Evolutionary conservation across 2,888 invertebrate genomes (phyloP).

Genomic region (Amphiduros pacificus): DNA sequence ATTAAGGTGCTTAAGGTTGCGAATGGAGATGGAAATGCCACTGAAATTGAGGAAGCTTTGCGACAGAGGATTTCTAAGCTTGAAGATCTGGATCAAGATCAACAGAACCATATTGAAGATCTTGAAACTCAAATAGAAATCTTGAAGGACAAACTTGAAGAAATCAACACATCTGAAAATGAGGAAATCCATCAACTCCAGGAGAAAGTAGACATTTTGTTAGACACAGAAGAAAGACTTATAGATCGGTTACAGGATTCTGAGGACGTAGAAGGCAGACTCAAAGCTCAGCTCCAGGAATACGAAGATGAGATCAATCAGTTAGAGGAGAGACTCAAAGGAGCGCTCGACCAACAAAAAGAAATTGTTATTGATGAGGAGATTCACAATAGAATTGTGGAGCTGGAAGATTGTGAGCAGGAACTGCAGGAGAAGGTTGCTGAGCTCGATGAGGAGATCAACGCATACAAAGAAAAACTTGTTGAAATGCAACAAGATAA

Average conservation of each 20-base stretch:
- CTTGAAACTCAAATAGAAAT: too few relatives aligned
- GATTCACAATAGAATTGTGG: too few relatives aligned
- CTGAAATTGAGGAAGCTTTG: background rate
- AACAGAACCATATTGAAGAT: too few relatives aligned
- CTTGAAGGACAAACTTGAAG: constrained; percentile 2
- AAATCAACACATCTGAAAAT: background rate
- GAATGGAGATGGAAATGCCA: background rate
- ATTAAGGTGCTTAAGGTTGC: too few relatives aligned
- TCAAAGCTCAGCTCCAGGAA: constrained; percentile 30
- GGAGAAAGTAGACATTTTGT: constrained; percentile 18
- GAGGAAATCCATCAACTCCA: constrained; percentile 11
- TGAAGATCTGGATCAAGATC: too few relatives aligned
- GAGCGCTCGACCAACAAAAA: background rate
- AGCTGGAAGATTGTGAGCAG: too few relatives aligned
- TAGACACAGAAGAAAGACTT: constrained; percentile 21
- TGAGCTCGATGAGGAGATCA: background rate
- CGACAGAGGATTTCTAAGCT: too few relatives aligned
- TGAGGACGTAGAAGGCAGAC: constrained; percentile 20
- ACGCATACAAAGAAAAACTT: background rate
- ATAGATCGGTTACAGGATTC: constrained; percentile 14
- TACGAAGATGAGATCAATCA: constrained; percentile 28
- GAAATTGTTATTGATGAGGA: too few relatives aligned
- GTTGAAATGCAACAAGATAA: background rate
- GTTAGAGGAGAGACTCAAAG: constrained; percentile 39
- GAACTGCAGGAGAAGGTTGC: background rate